These are phyloP conservation scores for Euzetes globulus DNA, from an alignment of 2,888 invertebrate species.

Conservation along the genomic window DNA sequence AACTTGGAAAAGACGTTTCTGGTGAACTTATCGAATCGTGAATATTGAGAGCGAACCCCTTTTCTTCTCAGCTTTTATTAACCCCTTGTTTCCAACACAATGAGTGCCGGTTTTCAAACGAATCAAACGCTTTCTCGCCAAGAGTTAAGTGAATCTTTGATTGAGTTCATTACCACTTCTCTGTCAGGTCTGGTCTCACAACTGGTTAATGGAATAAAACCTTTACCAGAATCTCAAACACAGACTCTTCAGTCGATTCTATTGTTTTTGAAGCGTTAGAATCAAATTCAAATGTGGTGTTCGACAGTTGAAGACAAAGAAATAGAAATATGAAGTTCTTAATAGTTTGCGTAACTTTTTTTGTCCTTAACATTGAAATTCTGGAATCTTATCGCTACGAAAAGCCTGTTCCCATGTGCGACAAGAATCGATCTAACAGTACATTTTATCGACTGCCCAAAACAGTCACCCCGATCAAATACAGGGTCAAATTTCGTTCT, in stretches of 20 bases:
- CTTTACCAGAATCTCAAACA: background rate
- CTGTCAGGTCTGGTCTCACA: background rate
- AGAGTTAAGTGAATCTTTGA: background rate
- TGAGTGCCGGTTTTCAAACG: background rate
- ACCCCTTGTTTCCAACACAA: background rate
- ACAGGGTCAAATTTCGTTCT: slow-evolving; percentile 17
- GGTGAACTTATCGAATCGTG: too few relatives aligned
- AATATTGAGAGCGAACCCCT: background rate
- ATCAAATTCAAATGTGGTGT: background rate
- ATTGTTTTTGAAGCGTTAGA: background rate
- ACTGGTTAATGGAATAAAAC: background rate
- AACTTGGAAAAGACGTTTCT: too few relatives aligned
- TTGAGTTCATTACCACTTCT: slow-evolving; percentile 11
- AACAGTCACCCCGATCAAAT: slow-evolving; percentile 20
- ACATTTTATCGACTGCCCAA: slow-evolving; percentile 9
- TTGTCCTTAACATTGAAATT: background rate
- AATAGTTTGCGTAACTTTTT: background rate
- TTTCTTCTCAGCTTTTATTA: background rate
- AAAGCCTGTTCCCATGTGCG: background rate
- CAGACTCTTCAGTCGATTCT: background rate
- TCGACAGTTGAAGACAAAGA: background rate
- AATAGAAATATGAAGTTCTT: background rate
- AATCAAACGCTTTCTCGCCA: background rate
- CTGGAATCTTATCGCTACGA: background rate
- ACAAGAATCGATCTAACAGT: background rate